Conservation (phyloP, 2,797 vertebrate genomes). For the Loris lydekkerianus region DNA sequence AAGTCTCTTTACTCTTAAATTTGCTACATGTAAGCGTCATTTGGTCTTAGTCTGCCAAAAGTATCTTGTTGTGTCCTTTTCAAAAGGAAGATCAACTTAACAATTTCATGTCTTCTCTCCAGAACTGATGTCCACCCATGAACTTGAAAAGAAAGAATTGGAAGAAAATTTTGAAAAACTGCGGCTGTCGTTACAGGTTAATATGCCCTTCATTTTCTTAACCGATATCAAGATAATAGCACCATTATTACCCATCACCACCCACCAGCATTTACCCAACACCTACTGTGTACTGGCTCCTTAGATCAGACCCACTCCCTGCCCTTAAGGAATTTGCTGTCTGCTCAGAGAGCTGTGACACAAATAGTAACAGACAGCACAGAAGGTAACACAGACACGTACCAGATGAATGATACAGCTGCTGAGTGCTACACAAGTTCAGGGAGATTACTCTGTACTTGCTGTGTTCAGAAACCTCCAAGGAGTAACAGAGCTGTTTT, state of each 20-base stretch:
- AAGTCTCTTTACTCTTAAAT: background rate
- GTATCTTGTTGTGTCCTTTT: background rate
- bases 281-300: background rate
- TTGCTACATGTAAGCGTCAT: accelerated
- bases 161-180: constrained; percentile 96
- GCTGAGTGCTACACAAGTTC: accelerated
- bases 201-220: background rate
- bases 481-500: background rate
- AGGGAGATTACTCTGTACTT: accelerated
- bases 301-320: background rate
- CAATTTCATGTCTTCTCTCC: constrained; percentile 70
- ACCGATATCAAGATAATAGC: background rate
- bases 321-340: background rate
- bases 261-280: background rate
- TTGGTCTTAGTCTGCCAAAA: background rate
- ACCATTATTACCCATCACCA: background rate
- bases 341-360: background rate
- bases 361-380: background rate
- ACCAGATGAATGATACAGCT: accelerated
- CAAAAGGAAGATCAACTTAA: background rate
- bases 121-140: constrained; percentile 95
- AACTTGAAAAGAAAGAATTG: constrained; percentile 94
- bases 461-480: background rate
- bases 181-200: constrained; percentile 95
- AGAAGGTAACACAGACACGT: background rate